Base-by-base conservation (phyloP, 2,888 invertebrate species). In the Lissocephala sabroskyi region DNA sequence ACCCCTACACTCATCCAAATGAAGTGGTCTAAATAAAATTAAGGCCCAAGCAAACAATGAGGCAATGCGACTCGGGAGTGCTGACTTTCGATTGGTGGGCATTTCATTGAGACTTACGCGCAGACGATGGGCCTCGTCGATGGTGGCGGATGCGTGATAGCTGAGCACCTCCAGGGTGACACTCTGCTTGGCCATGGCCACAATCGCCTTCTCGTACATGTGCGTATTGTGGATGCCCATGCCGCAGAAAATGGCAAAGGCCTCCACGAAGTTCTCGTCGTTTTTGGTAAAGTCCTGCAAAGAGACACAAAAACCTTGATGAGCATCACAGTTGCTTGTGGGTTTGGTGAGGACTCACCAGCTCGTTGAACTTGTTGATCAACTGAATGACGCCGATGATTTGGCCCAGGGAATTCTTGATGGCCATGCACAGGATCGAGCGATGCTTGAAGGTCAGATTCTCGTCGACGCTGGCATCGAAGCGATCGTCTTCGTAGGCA, bases 141-240 rank as follows among this genome's bases (percentile, higher is more conserved):
- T 83, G 52, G 93, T 92, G 49, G 97, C 96, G 26, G 96, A 94
- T 46, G 97, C 97, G 86, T 97, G 97, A 87, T 97, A 97, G 84
- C 96, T 96, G 74, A 97, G 87, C 62, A 89, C 89, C 87, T 97
- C 97, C 73, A 97, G 86, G 3, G 97, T 97, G 57, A 97, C 97
- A 80, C 93, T 95, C 85, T 97, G 97, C 83, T 97, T 97, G 49
- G 97, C 97, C 92, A 97, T 97, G 13, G 97, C 95, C 53, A 94
- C 94, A 82, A 95, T 92, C 32, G 96, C 97, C 85, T 93, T 95
- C 86, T 97, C 97, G 82, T 97, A 97, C 96, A 96, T 97, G 83
- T 96, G 94, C 45, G 96, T 97, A 82, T 97, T 97, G 86, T 97
- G 95, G 56, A 97, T 96, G 45, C 97, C 97, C 92, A 97, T 95